Percentiles rank a stretch among this genome's conserved stretches.
These are phyloP conservation scores for Homarus gammarus DNA, from an alignment of 2,888 invertebrate species.

Conservation along the genomic window DNA sequence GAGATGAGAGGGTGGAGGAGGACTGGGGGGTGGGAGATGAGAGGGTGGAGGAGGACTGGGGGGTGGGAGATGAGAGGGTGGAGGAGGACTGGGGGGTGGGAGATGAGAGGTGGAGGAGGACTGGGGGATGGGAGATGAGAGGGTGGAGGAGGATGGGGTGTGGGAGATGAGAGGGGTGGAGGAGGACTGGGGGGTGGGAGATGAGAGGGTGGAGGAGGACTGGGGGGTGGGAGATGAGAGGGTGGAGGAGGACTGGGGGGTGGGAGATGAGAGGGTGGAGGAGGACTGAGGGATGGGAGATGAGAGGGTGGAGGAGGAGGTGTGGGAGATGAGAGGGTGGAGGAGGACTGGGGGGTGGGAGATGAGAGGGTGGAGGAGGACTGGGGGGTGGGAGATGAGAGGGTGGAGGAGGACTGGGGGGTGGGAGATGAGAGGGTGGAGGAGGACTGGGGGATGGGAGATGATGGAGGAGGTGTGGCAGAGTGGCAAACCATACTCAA, in stretches of 20 bases:
- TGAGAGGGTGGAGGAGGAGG: neutral
- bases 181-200: no score
- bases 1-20: neutral
- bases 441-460: neutral
- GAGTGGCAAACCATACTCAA: no score
- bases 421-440: neutral
- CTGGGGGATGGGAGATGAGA: no score
- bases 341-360: neutral
- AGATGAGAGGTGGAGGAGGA: no score
- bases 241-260: neutral
- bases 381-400: neutral
- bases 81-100: neutral
- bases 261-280: neutral
- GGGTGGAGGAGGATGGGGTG: no score
- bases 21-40: neutral
- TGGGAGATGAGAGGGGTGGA: no score
- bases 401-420: neutral
- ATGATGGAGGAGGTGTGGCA: no score
- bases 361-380: neutral
- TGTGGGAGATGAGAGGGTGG: neutral
- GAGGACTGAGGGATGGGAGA: neutral
- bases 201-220: no score
- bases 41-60: neutral
- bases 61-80: neutral
- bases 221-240: no score